Conservation (phyloP, 2,797 vertebrate genomes). For the Fundulus diaphanus region DNA sequence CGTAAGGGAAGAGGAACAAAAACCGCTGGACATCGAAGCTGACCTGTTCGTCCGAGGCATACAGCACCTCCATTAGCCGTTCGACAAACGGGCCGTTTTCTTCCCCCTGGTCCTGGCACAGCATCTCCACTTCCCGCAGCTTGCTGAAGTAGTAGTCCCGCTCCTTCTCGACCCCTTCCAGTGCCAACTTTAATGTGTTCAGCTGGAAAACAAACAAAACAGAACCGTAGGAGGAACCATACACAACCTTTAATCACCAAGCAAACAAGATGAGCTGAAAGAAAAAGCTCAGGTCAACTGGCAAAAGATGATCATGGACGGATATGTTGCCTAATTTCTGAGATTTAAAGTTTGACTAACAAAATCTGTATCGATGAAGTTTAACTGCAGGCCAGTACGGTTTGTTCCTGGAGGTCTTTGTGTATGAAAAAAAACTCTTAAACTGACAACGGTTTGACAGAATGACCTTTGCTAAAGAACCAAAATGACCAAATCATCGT, state of each 20-base stretch:
- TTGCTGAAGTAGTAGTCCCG: constrained; percentile 99
- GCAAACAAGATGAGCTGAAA: neutral
- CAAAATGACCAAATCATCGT: neutral
- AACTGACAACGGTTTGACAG: neutral
- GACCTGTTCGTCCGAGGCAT: constrained; percentile 94
- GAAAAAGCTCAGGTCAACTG: neutral
- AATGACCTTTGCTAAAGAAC: neutral
- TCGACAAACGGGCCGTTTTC: constrained; percentile 92
- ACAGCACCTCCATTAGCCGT: constrained; percentile 96
- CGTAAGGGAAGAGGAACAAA: neutral
- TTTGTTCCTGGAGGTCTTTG: constrained; percentile 14
- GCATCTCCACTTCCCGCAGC: constrained; percentile 95
- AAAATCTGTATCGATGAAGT: neutral
- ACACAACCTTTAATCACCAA: neutral
- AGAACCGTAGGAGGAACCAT: neutral
- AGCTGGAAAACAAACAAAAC: constrained; percentile 76
- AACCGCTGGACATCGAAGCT: constrained; percentile 42
- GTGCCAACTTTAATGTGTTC: constrained; percentile 94
- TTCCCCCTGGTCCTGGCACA: constrained; percentile 95
- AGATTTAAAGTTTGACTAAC: neutral
- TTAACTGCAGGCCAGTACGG: neutral
- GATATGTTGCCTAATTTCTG: neutral
- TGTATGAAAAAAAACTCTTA: neutral
- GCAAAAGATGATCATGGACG: neutral
- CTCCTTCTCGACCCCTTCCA: constrained; percentile 98